A percentile compares a stretch with the other conserved stretches of the same genome.
Evolutionary conservation across 2,113 vertebrate genomes (phyloP).

Genomic region (Camelus dromedarius): DNA sequence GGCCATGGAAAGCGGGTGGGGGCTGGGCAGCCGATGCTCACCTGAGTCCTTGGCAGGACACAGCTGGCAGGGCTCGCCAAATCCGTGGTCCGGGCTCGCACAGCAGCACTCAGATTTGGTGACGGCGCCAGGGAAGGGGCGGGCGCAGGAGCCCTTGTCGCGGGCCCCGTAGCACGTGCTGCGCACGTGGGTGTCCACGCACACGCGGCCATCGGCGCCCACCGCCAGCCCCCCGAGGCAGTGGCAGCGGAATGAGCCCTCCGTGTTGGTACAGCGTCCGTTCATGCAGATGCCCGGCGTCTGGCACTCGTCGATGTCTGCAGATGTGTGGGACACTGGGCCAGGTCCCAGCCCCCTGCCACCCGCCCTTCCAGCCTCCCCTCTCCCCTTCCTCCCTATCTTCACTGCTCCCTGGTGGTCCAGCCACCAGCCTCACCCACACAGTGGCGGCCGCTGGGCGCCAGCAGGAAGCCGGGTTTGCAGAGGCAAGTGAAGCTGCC

Average conservation of each 20-base stretch:
- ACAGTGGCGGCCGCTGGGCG: constrained; percentile 93
- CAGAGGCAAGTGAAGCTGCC: constrained; percentile 98
- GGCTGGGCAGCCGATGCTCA: constrained; percentile 61
- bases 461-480: constrained; percentile 94
- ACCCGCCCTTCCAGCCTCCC: no score
- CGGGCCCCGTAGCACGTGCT: constrained; percentile 94
- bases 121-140: constrained; percentile 92
- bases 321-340: rapidly evolving
- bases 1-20: not conserved
- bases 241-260: constrained; percentile 96
- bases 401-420: not conserved
- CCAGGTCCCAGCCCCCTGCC: rapidly evolving
- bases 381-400: not conserved
- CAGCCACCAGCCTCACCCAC: constrained; percentile 86
- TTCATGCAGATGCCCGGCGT: constrained; percentile 96
- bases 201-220: constrained; percentile 91
- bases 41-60: constrained; percentile 94
- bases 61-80: constrained; percentile 94
- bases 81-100: constrained; percentile 93
- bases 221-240: constrained; percentile 93
- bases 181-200: constrained; percentile 95
- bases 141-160: constrained; percentile 92
- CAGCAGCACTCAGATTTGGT: constrained; percentile 98
- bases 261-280: constrained; percentile 94
- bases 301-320: constrained; percentile 96